Evolutionary conservation across 1,140 invertebrate genomes (phyloP), one percentile per base, ranked within the genome.

Genomic region (Mya arenaria): DNA sequence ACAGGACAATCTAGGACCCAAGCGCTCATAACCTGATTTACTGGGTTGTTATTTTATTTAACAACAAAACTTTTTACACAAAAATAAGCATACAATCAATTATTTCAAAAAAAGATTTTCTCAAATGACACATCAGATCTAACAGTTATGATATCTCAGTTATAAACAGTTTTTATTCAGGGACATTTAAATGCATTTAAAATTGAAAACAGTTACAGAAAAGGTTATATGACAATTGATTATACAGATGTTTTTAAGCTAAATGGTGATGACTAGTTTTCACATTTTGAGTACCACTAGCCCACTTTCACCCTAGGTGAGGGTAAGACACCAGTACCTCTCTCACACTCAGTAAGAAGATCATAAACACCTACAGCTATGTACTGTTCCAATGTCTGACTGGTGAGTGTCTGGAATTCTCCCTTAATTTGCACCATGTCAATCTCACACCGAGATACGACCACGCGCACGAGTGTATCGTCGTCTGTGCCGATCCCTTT

Each of bases 401-500:
- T 88, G 63, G 92, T 93, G 8, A 92, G 36, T 44, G 85, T 90
- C 71, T 93, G 81, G 84, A 93, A 94, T 52, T 90, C 92, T 58
- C 92, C 86, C 63, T 94, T 94, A 48, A 94, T 94, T 73, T 94
- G 93, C 23, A 88, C 92, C 91, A 94, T 89, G 82, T 94, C 94
- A 32, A 93, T 91, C 81, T 94, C 94, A 85, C 93, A 93, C 32
- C 89, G 85, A 55, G 80, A 87, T 62, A 92, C 88, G 30, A 90
- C 88, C 0, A 94, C 85, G 25, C 94, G 83, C 23, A 94, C 91
- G 0, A 94, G 85, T 10, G 92, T 92, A 55, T 91, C 91, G 85
- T 94, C 94, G 69, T 94, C 91, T 13, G 94, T 94, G 10, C 92
- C 92, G 8, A 92, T 28, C 30, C 92, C 92, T 68, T 92, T 91